Percentiles rank a stretch among this genome's conserved stretches.
These are phyloP conservation scores for Vannuccia rotundouncinata DNA, from an alignment of 2,888 invertebrate genomes.

Conservation along the genomic window DNA sequence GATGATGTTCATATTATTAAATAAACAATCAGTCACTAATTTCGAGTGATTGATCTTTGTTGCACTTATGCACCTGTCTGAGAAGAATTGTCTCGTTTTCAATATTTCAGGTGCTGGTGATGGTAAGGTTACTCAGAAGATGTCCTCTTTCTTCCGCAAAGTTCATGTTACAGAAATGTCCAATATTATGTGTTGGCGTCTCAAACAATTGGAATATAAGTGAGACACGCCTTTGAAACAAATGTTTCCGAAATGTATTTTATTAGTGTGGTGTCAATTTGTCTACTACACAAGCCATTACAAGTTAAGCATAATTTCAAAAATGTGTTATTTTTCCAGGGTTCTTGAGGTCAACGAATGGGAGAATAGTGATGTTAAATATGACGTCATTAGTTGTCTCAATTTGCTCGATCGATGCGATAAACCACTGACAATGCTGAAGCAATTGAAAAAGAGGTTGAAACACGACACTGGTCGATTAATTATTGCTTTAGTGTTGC, in stretches of 20 bases:
- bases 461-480: slow-evolving; percentile 67
- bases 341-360: slow-evolving; percentile 32
- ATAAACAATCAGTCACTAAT: too few relatives aligned
- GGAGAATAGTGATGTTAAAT: slow-evolving; percentile 50
- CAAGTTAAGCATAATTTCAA: too few relatives aligned
- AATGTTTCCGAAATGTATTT: too few relatives aligned
- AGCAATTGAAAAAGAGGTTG: slow-evolving; percentile 67
- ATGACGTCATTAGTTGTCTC: slow-evolving; percentile 76
- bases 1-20: too few relatives aligned
- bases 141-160: slow-evolving; percentile 67
- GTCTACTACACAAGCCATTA: too few relatives aligned
- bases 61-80: too few relatives aligned
- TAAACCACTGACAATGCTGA: slow-evolving; percentile 71
- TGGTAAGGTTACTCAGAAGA: slow-evolving; percentile 77
- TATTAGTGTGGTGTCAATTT: too few relatives aligned
- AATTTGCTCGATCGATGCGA: slow-evolving; percentile 90
- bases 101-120: slow-evolving; percentile 75
- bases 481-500: slow-evolving; percentile 82
- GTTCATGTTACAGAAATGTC: slow-evolving; percentile 87
- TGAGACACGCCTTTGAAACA: slow-evolving; percentile 59
- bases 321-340: too few relatives aligned
- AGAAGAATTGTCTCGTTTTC: too few relatives aligned
- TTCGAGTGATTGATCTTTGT: too few relatives aligned
- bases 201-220: slow-evolving; percentile 71
- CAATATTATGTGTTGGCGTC: slow-evolving; percentile 73